These are phyloP conservation scores for Meleagris gallopavo DNA, from an alignment of 2,113 vertebrate genomes.

Conservation along the genomic window DNA sequence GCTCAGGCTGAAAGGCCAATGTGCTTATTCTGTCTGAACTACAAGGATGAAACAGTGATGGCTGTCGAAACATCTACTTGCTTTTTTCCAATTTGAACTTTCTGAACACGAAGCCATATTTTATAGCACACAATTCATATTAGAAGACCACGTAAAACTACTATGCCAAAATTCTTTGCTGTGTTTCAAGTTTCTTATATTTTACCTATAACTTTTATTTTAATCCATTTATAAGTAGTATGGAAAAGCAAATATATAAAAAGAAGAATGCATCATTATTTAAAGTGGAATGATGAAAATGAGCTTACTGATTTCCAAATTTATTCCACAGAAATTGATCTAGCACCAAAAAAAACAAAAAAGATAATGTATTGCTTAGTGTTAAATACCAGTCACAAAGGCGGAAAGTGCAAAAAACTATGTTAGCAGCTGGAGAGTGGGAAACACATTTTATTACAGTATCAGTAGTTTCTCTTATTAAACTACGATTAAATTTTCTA, in stretches of 20 bases:
- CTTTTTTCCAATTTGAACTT: neutral
- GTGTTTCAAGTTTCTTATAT: neutral
- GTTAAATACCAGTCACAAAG: neutral
- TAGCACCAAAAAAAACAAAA: neutral
- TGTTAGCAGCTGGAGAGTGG: neutral
- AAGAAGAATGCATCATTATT: neutral
- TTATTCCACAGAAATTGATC: neutral
- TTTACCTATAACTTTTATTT: neutral
- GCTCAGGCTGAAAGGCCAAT: neutral
- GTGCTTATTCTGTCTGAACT: neutral
- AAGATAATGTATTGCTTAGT: neutral
- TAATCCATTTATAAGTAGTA: neutral
- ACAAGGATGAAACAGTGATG: neutral
- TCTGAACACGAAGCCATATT: neutral
- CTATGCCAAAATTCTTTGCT: neutral
- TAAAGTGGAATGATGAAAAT: neutral
- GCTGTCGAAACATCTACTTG: neutral
- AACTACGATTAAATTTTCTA: neutral
- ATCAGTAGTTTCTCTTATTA: neutral
- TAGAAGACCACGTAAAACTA: neutral
- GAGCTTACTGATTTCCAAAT: neutral
- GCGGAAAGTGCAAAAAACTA: neutral
- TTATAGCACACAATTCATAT: neutral
- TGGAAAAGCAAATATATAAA: neutral
- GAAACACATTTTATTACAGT: neutral